phyloP scores from a whole-genome alignment of 1,140 invertebrate genomes.

The Caerostris extrusa region DNA sequence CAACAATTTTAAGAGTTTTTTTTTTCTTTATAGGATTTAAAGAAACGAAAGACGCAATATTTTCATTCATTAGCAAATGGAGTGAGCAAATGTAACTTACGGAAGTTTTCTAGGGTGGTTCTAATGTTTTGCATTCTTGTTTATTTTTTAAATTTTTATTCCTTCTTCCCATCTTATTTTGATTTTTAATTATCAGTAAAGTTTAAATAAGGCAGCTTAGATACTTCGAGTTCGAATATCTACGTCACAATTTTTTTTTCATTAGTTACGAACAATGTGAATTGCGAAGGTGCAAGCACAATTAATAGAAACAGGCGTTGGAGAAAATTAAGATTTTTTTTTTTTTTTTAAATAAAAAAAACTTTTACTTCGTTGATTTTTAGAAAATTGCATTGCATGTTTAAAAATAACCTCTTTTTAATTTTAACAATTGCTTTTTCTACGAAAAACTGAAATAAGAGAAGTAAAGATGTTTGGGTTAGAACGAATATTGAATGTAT shows the following conservation, averaged over 20 bases:
- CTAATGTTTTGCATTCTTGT: neutral
- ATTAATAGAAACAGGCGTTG: neutral
- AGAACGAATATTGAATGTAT: no score
- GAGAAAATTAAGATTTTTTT: neutral
- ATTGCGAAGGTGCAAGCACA: neutral
- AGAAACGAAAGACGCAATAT: neutral
- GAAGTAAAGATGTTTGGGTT: no score
- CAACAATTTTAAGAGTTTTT: neutral
- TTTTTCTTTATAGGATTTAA: neutral
- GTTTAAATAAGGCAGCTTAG: slow-evolving; percentile 1
- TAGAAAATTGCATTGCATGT: no score
- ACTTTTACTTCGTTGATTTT: no score
- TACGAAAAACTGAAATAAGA: no score
- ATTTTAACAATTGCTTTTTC: no score
- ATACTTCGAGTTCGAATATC: neutral
- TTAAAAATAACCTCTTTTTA: no score
- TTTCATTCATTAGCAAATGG: neutral
- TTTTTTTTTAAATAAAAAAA: no score
- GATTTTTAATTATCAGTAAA: slow-evolving; percentile 4
- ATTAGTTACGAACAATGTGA: neutral
- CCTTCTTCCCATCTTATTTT: neutral
- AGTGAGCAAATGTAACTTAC: neutral
- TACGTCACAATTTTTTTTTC: neutral
- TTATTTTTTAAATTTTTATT: neutral
- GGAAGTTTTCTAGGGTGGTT: neutral